Evolutionary conservation across 2,797 vertebrate genomes (phyloP).

Genomic region (Ceryle rudis): DNA sequence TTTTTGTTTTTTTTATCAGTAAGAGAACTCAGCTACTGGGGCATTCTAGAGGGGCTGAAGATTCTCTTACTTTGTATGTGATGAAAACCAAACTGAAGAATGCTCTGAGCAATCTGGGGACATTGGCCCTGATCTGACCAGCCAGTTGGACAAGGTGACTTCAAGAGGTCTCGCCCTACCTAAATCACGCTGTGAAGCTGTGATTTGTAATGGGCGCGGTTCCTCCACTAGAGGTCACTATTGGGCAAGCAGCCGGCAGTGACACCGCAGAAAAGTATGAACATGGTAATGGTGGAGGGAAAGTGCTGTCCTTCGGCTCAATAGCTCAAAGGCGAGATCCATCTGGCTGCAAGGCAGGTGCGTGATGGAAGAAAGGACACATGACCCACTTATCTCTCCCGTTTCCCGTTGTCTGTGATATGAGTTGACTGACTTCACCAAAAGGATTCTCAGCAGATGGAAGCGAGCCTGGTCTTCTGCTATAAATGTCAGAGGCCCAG

Average conservation of each 20-base stretch:
- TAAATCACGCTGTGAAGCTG: too few relatives aligned
- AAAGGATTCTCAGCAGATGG: background rate
- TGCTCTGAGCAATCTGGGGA: background rate
- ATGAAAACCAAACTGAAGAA: background rate
- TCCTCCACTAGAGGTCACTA: background rate
- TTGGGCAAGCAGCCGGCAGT: background rate
- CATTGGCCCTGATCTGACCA: background rate
- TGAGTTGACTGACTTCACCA: background rate
- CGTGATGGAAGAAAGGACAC: background rate
- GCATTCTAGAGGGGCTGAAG: background rate
- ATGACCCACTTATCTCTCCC: background rate
- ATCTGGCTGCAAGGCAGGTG: background rate
- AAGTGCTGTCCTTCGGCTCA: accelerated
- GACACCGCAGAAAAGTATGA: accelerated
- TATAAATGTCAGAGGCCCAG: background rate
- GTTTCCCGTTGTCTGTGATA: background rate
- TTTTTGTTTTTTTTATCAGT: background rate
- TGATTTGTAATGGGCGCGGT: accelerated
- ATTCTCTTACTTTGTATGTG: background rate
- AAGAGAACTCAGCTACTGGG: background rate
- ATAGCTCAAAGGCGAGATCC: background rate
- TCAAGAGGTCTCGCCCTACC: background rate
- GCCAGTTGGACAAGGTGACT: background rate
- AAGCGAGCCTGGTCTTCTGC: background rate
- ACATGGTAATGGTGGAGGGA: accelerated